These are phyloP conservation scores for Drosophila erecta DNA, from an alignment of 1,140 invertebrate genomes.

Conservation along the genomic window DNA sequence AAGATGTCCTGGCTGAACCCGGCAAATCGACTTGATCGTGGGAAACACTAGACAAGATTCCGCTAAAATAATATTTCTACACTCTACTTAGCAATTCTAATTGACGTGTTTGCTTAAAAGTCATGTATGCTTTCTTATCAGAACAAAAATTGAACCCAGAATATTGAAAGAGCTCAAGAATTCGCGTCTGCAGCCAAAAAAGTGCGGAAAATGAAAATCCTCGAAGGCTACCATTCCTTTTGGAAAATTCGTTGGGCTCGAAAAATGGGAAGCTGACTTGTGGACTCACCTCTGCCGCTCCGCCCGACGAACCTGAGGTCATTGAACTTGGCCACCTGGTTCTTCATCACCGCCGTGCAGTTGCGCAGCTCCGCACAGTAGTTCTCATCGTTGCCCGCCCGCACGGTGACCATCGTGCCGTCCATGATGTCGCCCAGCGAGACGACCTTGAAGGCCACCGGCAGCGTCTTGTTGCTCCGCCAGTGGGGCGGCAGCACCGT, in stretches of 20 bases:
- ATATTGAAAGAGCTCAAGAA: background rate
- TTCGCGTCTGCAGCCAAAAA: background rate
- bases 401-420: constrained; percentile 96
- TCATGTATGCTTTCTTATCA: too few relatives aligned
- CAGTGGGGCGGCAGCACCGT: constrained; percentile 96
- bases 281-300: constrained; percentile 96
- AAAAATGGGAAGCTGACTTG: background rate
- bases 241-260: too few relatives aligned
- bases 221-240: too few relatives aligned
- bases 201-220: too few relatives aligned
- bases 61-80: too few relatives aligned
- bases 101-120: too few relatives aligned
- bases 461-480: constrained; percentile 98
- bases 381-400: constrained; percentile 99
- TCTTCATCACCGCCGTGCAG: constrained; percentile 97
- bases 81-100: too few relatives aligned
- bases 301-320: constrained; percentile 98
- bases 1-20: background rate
- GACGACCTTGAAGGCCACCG: constrained; percentile 96
- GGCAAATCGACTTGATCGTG: background rate
- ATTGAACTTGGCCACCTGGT: constrained; percentile 99
- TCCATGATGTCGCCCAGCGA: constrained; percentile 96
- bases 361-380: constrained; percentile 97
- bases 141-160: too few relatives aligned
- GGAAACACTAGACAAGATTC: too few relatives aligned